phyloP scores from a whole-genome alignment of 2,888 invertebrate species.

The Cerceris ruficornis region DNA sequence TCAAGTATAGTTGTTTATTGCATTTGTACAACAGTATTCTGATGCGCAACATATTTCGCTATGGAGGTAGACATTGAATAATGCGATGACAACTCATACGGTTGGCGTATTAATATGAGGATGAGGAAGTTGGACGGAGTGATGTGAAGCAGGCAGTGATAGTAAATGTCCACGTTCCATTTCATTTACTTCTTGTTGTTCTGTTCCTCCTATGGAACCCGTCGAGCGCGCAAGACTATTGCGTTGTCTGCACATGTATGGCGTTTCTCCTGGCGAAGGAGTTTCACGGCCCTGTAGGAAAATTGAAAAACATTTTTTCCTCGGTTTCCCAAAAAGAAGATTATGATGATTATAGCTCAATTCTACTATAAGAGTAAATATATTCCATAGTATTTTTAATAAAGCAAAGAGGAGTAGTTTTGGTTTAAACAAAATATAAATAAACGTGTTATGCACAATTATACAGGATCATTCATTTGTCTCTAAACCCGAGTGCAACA shows the following conservation, averaged over 20 bases:
- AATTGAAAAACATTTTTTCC: neutral
- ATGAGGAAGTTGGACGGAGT: constrained; percentile 75
- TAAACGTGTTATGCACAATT: no score
- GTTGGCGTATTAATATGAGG: constrained; percentile 70
- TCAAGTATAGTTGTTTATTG: constrained; percentile 60
- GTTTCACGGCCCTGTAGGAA: constrained; percentile 84
- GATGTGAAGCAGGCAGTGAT: constrained; percentile 73
- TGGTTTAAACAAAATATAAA: no score
- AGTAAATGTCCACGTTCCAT: constrained; percentile 80
- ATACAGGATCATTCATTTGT: no score
- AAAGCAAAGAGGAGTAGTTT: no score
- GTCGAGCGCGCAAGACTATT: constrained; percentile 85
- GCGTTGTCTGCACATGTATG: constrained; percentile 91
- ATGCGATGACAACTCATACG: constrained; percentile 62
- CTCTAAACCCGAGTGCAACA: no score
- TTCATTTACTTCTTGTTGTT: constrained; percentile 80
- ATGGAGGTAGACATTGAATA: constrained; percentile 68
- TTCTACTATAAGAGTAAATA: no score
- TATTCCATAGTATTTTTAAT: no score
- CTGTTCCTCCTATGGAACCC: constrained; percentile 69
- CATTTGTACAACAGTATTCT: constrained; percentile 68
- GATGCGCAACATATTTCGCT: constrained; percentile 56
- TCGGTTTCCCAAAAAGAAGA: no score
- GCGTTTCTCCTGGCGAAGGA: constrained; percentile 90
- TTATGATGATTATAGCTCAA: no score